Conservation (phyloP, 2,113 vertebrate genomes). For the Grallaria varia region DNA sequence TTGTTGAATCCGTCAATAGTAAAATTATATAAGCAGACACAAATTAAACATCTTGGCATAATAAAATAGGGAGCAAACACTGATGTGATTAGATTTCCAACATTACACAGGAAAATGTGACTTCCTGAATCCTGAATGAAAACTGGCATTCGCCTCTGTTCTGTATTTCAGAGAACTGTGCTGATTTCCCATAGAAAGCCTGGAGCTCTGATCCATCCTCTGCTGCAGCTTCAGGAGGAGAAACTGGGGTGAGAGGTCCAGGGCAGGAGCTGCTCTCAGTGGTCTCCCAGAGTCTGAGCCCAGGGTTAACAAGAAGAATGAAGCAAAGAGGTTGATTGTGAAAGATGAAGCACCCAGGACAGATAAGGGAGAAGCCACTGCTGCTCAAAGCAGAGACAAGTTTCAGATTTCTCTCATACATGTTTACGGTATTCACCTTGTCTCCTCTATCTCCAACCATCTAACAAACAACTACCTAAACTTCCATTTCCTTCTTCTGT, state of each 20-base stretch:
- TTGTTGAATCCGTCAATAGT: background rate
- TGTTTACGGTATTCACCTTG: no score
- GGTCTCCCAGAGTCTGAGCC: background rate
- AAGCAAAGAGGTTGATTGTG: background rate
- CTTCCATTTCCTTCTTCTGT: no score
- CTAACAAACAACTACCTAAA: no score
- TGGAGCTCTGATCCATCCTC: background rate
- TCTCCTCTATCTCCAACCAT: no score
- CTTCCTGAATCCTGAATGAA: background rate
- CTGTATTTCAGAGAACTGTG: background rate
- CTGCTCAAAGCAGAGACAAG: no score
- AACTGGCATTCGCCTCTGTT: rapidly evolving
- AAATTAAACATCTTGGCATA: background rate
- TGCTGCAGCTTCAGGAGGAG: background rate
- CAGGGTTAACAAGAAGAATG: background rate
- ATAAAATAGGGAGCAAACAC: background rate
- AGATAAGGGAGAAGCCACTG: no score
- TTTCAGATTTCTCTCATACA: no score
- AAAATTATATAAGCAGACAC: background rate
- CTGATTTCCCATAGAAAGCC: background rate
- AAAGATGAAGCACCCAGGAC: no score
- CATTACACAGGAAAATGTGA: rapidly evolving
- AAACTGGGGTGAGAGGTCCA: background rate
- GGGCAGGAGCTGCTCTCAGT: background rate
- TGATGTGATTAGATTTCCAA: background rate